Evolutionary conservation across 53 echinoderm and acorn worm species (phyloP), one percentile per base, ranked within the genome.

Genomic region (Luidia sarsii): DNA sequence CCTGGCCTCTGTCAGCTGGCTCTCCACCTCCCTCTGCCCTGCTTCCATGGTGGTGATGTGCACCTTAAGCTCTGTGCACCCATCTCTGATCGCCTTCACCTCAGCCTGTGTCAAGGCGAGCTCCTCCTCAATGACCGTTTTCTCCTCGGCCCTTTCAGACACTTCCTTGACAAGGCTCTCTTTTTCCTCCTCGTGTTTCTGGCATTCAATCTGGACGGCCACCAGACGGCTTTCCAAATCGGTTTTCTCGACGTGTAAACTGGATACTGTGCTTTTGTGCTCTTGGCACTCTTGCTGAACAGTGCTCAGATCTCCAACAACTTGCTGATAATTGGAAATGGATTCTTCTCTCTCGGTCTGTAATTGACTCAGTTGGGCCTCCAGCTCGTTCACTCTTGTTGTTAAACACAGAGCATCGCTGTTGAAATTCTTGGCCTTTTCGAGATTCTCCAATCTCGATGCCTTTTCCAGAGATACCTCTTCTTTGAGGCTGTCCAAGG

Each of bases 11-110:
- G 25, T 65, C 19, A 80, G 50, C 34, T 70, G 80, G 52, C 41
- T 27, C 31, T 80, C 54, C 54, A 64, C 5, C 4, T 30, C 39
- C 0, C 25, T 21, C 27, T 59, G 79, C 32, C 57, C 79, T 35
- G 64, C 34, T 61, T 41, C 55, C 62, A 46, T 65, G 51, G 46
- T 83, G 74, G 53, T 53, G 56, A 88, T 63, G 28, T 83, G 43
- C 15, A 21, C 21, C 64, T 68, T 56, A 1, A 88, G 49, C 65
- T 63, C 36, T 25, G 82, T 71, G 20, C 75, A 88, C 10, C 62
- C 74, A 16, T 82, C 73, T 48, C 64, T 82, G 19, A 71, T 81
- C 13, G 65, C 88, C 56, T 64, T 21, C 23, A 83, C 45, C 55
- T 75, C 83, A 33, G 41, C 37, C 24, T 56, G 72, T 25, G 19